Evolutionary conservation across 2,888 invertebrate species (phyloP).

Genomic region (Amblyteles armatorius): DNA sequence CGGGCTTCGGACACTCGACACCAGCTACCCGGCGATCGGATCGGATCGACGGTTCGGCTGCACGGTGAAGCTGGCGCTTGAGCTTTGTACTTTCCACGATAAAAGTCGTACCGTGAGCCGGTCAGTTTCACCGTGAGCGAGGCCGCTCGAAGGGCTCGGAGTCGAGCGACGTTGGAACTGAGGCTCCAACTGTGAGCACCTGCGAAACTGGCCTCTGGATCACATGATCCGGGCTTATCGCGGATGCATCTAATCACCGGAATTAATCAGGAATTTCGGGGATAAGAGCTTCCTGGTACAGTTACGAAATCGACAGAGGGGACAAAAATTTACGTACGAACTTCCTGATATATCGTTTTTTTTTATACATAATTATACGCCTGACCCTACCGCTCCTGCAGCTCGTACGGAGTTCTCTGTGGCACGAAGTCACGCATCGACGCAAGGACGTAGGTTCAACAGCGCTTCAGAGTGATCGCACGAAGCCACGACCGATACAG

Average conservation of each 20-base stretch:
- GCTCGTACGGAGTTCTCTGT: background rate
- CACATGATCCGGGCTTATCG: background rate
- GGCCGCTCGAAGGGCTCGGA: background rate
- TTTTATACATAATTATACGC: conserved; percentile 24
- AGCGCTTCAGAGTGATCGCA: background rate
- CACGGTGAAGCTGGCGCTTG: background rate
- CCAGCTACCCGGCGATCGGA: conserved; percentile 54
- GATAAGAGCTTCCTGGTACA: background rate
- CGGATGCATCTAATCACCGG: conserved; percentile 2
- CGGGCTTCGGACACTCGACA: conserved; percentile 57
- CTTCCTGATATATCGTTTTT: conserved; percentile 11
- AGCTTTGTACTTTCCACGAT: background rate
- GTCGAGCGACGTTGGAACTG: background rate
- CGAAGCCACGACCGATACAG: conserved; percentile 16
- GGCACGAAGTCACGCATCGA: conserved; percentile 50
- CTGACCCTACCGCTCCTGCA: conserved; percentile 9
- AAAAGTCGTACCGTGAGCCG: background rate
- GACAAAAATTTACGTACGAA: background rate
- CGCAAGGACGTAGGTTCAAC: conserved; percentile 26
- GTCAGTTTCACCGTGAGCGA: background rate
- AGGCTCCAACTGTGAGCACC: conserved; percentile 21
- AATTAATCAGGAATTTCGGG: conserved; percentile 21
- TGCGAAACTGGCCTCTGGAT: conserved; percentile 9
- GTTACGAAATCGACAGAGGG: conserved; percentile 33
- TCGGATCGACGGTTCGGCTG: conserved; percentile 21